These are phyloP conservation scores for Rhogogaster chlorosoma DNA, from an alignment of 2,888 invertebrate genomes.

Conservation along the genomic window DNA sequence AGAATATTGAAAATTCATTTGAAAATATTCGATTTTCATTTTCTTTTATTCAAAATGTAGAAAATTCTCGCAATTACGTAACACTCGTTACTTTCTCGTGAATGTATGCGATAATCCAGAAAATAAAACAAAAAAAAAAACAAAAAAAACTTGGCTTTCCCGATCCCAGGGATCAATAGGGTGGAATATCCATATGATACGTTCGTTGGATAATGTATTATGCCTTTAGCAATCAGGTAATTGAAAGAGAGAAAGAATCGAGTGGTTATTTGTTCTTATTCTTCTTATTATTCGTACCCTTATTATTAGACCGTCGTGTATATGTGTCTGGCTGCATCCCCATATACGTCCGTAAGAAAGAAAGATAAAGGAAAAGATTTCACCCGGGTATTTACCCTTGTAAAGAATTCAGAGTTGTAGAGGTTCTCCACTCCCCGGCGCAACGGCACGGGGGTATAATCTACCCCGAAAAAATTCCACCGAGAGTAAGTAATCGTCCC, in stretches of 20 bases:
- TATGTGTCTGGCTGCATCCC: not conserved
- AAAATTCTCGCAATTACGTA: too few relatives aligned
- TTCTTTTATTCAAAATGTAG: too few relatives aligned
- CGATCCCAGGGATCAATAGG: too few relatives aligned
- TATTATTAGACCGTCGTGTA: not conserved
- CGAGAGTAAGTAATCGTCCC: conserved; percentile 6
- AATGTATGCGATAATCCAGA: too few relatives aligned
- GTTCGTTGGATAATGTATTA: not conserved
- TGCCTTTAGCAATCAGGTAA: conserved; percentile 24
- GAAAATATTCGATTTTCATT: too few relatives aligned
- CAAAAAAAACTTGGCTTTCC: too few relatives aligned
- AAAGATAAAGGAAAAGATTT: not conserved
- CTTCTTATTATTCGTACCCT: not conserved
- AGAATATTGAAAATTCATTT: not conserved
- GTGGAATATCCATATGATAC: not conserved
- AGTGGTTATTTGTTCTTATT: not conserved
- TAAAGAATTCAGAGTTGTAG: conserved; percentile 22
- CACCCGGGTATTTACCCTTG: conserved; percentile 20
- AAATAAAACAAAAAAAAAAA: too few relatives aligned
- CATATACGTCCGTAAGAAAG: not conserved
- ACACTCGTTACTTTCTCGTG: too few relatives aligned
- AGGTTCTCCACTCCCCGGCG: not conserved
- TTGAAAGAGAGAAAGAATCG: not conserved
- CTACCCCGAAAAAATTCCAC: not conserved
- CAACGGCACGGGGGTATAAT: not conserved